Evolutionary conservation across 1,140 invertebrate species (phyloP).

Genomic region (Drosophila cardini): DNA sequence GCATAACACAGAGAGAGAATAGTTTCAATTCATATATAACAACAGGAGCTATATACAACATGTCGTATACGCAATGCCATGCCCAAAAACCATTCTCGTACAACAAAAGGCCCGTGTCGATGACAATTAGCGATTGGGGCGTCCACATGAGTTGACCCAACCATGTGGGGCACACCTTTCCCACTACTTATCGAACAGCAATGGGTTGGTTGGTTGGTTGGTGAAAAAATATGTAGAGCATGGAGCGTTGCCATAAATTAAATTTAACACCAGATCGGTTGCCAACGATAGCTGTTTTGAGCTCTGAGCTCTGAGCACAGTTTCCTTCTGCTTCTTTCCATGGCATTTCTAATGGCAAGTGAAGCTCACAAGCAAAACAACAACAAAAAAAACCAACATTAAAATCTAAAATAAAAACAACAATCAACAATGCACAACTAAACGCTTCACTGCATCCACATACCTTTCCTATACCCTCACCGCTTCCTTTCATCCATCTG

Average conservation of each 20-base stretch:
- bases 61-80: conserved; percentile 51
- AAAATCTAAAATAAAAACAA: conserved; percentile 14
- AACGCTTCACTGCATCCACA: conserved; percentile 48
- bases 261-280: conserved; percentile 79
- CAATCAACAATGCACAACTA: conserved; percentile 46
- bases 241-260: conserved; percentile 81
- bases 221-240: conserved; percentile 75
- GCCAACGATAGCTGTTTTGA: conserved; percentile 43
- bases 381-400: conserved; percentile 11
- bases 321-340: background rate
- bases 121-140: conserved; percentile 79
- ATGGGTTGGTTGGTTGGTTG: background rate
- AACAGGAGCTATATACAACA: background rate
- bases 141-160: conserved; percentile 40
- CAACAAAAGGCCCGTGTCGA: conserved; percentile 68
- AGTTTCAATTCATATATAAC: background rate
- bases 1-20: background rate
- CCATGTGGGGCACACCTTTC: conserved; percentile 36
- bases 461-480: background rate
- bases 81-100: conserved; percentile 65
- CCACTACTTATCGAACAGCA: conserved; percentile 28
- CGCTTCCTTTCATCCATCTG: conserved; percentile 2
- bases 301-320: background rate
- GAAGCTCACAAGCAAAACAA: conserved; percentile 52
- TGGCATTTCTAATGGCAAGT: conserved; percentile 60